These are phyloP conservation scores for Microcebus lehilahytsara DNA, from an alignment of 2,113 vertebrate species.

Conservation along the genomic window DNA sequence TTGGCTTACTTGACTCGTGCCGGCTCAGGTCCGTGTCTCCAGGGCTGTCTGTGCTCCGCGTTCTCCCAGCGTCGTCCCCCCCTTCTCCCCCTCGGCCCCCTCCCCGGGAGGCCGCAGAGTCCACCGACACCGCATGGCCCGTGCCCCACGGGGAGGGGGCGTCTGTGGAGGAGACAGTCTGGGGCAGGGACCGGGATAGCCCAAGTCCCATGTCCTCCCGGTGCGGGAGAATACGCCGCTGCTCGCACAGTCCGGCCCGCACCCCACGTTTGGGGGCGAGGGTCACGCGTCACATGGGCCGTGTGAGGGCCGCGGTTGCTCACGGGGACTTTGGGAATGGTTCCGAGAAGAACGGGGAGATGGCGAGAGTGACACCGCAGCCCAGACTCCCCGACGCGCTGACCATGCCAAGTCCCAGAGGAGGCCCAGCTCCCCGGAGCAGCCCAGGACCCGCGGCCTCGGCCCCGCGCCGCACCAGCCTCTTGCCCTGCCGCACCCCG, in stretches of 20 bases:
- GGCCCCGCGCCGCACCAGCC: not conserved
- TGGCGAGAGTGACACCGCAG: not conserved
- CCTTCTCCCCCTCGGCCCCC: rapidly evolving
- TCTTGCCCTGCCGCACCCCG: slow-evolving; percentile 9
- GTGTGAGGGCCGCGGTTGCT: not conserved
- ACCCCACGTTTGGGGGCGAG: rapidly evolving
- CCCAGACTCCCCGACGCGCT: not conserved
- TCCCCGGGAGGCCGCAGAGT: no score
- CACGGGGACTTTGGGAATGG: not conserved
- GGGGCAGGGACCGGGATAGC: no score
- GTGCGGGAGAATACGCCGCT: rapidly evolving
- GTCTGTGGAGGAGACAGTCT: not conserved
- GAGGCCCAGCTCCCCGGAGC: not conserved
- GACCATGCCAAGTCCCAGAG: not conserved
- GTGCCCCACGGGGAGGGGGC: no score
- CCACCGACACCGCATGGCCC: no score
- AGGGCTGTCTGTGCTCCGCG: not conserved
- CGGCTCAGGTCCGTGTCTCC: rapidly evolving
- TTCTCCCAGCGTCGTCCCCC: not conserved
- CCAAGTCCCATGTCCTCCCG: rapidly evolving
- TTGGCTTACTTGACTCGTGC: rapidly evolving
- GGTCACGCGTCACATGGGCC: rapidly evolving
- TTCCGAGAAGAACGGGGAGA: not conserved
- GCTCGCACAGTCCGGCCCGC: not conserved
- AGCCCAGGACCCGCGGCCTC: slow-evolving; percentile 11